Percentiles rank a stretch among this genome's conserved stretches.
Conservation (phyloP, 2,113 vertebrate species). For the Pangasianodon gigas region DNA sequence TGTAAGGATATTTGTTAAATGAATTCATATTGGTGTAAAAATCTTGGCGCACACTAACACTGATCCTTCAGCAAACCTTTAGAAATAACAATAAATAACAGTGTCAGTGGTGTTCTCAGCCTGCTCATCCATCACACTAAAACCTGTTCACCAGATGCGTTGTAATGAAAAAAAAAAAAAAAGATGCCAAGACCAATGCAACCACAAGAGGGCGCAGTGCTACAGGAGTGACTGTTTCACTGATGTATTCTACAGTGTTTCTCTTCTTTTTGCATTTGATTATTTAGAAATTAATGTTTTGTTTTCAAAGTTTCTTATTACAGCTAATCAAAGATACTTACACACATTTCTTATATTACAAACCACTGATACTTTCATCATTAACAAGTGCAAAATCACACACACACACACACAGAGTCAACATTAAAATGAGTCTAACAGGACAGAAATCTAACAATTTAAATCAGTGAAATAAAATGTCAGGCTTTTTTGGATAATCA, state of each 20-base stretch:
- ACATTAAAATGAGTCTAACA: background rate
- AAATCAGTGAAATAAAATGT: too few relatives aligned
- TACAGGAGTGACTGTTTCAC: background rate
- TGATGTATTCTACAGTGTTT: background rate
- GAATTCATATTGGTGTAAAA: background rate
- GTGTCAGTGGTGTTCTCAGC: conserved; percentile 27
- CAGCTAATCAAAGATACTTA: background rate
- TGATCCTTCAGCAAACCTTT: background rate
- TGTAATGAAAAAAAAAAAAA: background rate
- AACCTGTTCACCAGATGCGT: conserved; percentile 12
- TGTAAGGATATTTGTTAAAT: background rate
- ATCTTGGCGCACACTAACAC: background rate
- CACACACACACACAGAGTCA: background rate
- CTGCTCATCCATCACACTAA: conserved; percentile 1
- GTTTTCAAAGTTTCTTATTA: background rate
- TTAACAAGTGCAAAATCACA: background rate
- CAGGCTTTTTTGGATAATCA: too few relatives aligned
- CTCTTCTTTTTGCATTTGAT: background rate
- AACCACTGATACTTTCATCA: background rate
- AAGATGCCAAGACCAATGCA: background rate
- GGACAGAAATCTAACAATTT: background rate
- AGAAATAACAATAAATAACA: conserved; percentile 43
- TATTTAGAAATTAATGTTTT: background rate
- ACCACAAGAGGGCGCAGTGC: conserved; percentile 23
- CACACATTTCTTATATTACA: background rate